Conservation (phyloP, 2,888 invertebrate species). For the Phytoseiulus persimilis region DNA sequence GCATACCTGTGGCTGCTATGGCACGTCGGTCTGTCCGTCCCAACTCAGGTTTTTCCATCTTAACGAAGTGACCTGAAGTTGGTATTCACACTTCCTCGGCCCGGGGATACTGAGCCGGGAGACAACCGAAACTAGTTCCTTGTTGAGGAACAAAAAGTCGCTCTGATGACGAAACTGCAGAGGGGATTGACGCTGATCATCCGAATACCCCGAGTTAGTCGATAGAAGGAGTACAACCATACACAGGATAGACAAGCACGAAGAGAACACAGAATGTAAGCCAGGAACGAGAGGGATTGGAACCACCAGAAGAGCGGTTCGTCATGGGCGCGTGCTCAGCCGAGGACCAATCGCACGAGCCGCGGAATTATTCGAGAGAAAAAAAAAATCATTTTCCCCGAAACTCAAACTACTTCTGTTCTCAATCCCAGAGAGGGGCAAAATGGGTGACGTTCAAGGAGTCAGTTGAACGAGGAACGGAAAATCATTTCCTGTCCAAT, state of each 20-base stretch:
- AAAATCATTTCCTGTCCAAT: neutral
- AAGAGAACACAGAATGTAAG: too few relatives aligned
- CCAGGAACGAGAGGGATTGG: too few relatives aligned
- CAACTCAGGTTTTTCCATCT: neutral
- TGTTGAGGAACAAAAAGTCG: too few relatives aligned
- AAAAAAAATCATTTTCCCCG: neutral
- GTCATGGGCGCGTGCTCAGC: neutral
- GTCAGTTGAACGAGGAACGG: neutral
- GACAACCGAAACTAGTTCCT: neutral
- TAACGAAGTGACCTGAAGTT: neutral
- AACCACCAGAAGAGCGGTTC: neutral
- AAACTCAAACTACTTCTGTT: neutral
- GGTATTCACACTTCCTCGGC: too few relatives aligned
- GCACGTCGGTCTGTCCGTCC: neutral
- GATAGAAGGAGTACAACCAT: too few relatives aligned
- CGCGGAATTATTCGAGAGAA: neutral
- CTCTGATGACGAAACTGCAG: too few relatives aligned
- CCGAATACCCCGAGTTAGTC: too few relatives aligned
- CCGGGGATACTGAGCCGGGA: neutral
- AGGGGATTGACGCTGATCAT: too few relatives aligned
- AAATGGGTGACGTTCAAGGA: neutral
- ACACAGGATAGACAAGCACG: too few relatives aligned
- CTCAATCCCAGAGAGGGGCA: neutral
- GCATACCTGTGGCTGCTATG: neutral
- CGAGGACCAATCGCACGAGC: neutral